These are phyloP conservation scores for Eudyptes chrysolophus DNA, from an alignment of 2,113 vertebrate species.

Conservation along the genomic window DNA sequence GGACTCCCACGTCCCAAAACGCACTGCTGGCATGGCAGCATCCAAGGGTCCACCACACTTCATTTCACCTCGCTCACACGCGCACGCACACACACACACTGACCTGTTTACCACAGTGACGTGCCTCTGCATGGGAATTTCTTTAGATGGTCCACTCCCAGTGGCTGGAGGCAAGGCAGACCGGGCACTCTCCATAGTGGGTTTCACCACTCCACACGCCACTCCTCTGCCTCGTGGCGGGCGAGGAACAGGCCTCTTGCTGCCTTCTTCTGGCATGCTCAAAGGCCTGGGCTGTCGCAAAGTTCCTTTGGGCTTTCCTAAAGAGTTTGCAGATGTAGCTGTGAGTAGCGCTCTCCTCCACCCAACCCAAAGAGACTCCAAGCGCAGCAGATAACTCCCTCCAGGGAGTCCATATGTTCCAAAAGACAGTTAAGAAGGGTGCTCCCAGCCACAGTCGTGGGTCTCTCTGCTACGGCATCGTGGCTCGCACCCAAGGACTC, in stretches of 20 bases:
- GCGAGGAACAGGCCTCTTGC: conserved; percentile 45
- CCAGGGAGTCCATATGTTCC: not conserved
- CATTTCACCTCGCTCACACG: not conserved
- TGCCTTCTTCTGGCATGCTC: conserved; percentile 35
- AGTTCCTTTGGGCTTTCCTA: conserved; percentile 84
- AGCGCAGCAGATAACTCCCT: not conserved
- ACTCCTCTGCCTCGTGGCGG: conserved; percentile 40
- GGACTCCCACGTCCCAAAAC: not conserved
- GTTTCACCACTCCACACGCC: not conserved
- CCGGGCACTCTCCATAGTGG: conserved; percentile 25
- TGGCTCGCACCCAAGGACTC: not conserved
- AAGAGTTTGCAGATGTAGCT: not conserved
- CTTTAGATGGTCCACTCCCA: conserved; percentile 53
- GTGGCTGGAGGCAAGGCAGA: conserved; percentile 26
- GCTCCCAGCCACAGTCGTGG: no score
- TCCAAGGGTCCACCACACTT: no score
- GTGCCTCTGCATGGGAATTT: conserved; percentile 62
- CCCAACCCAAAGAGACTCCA: not conserved
- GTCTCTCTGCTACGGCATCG: not conserved
- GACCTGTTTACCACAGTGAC: conserved; percentile 67
- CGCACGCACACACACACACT: not conserved
- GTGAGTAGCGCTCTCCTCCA: not conserved
- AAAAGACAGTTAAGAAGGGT: not conserved
- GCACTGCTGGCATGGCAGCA: not conserved
- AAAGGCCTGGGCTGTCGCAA: conserved; percentile 82